phyloP scores from a whole-genome alignment of 2,113 vertebrate genomes.

The Falco punctatus region DNA sequence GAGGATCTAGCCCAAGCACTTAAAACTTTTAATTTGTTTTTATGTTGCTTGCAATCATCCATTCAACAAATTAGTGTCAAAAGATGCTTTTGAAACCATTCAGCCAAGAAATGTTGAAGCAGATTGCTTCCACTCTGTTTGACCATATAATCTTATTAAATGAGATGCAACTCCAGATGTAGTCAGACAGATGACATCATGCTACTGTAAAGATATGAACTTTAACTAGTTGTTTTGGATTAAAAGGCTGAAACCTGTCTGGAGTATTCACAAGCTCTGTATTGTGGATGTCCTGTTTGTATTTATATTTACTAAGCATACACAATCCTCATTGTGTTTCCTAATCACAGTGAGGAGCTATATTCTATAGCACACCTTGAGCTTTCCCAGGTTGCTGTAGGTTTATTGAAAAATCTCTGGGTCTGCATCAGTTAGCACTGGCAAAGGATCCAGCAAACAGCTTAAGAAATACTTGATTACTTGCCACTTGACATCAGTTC shows the following conservation, averaged over 20 bases:
- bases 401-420: neutral
- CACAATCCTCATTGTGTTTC: neutral
- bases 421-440: neutral
- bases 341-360: neutral
- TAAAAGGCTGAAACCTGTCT: neutral
- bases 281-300: neutral
- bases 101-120: slow-evolving; percentile 46
- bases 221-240: neutral
- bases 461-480: slow-evolving; percentile 29
- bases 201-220: neutral
- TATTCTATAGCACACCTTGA: neutral
- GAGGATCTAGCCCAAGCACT: slow-evolving; percentile 2
- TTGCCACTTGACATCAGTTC: neutral
- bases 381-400: neutral
- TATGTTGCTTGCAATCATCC: slow-evolving; percentile 19
- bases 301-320: neutral
- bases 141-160: slow-evolving; percentile 45
- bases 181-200: neutral
- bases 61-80: slow-evolving; percentile 65
- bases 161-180: slow-evolving; percentile 11
- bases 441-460: neutral
- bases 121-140: slow-evolving; percentile 51
- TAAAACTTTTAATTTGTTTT: slow-evolving; percentile 62
- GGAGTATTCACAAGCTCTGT: neutral
- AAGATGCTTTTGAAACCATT: slow-evolving; percentile 33